Conservation (phyloP, 2,888 invertebrate species). For the Drosophila macrospina region DNA sequence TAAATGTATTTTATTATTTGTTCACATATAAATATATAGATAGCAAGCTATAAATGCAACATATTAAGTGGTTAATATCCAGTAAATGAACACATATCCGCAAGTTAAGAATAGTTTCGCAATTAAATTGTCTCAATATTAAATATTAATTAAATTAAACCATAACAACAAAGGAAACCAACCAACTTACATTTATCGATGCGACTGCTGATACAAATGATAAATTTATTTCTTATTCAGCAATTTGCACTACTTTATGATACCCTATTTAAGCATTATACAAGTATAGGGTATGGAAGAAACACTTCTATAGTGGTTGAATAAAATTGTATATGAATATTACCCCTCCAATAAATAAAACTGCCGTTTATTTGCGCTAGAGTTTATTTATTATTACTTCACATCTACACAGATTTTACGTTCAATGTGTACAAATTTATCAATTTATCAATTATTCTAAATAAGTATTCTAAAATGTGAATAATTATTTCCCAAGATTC, state of each 20-base stretch:
- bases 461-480: not conserved
- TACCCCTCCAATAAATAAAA: not conserved
- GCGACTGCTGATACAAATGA: too few relatives aligned
- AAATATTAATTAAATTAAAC: too few relatives aligned
- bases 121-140: too few relatives aligned
- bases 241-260: too few relatives aligned
- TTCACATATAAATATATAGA: constrained; percentile 63
- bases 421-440: constrained; percentile 1
- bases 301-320: constrained; percentile 2
- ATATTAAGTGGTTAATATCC: not conserved
- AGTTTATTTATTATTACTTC: constrained; percentile 1
- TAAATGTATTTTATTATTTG: constrained; percentile 28
- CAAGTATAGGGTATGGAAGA: constrained; percentile 3
- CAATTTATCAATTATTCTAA: too few relatives aligned
- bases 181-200: too few relatives aligned
- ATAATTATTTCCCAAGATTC: too few relatives aligned
- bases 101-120: too few relatives aligned
- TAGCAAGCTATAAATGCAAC: constrained; percentile 19
- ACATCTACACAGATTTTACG: not conserved
- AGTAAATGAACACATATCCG: not conserved
- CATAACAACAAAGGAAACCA: too few relatives aligned
- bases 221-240: too few relatives aligned
- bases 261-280: not conserved
- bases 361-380: not conserved
- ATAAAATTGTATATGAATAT: constrained; percentile 6